phyloP scores from a whole-genome alignment of 2,888 invertebrate genomes.

The Thera britannica region DNA sequence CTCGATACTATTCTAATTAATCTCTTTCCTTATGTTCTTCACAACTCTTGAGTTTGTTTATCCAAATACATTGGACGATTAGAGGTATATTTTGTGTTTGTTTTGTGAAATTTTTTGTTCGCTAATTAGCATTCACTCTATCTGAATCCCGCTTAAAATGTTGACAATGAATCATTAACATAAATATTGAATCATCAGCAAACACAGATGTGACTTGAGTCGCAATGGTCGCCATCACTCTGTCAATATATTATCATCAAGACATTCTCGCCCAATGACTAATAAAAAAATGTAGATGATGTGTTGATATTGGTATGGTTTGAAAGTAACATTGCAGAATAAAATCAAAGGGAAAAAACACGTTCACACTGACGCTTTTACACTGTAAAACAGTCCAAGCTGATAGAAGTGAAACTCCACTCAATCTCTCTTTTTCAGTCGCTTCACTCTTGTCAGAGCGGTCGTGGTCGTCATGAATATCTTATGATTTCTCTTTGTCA shows the following conservation, averaged over 20 bases:
- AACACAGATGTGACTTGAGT: conserved; percentile 33
- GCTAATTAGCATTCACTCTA: neutral
- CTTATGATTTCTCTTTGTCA: too few relatives aligned
- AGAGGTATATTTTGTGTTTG: too few relatives aligned
- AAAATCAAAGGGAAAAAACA: neutral
- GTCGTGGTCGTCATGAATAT: too few relatives aligned
- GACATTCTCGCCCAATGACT: conserved; percentile 56
- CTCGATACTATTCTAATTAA: too few relatives aligned
- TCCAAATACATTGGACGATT: too few relatives aligned
- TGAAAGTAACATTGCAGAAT: conserved; percentile 2
- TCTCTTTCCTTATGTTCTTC: too few relatives aligned
- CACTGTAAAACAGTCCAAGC: too few relatives aligned
- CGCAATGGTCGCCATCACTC: conserved; percentile 38
- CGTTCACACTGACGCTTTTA: too few relatives aligned
- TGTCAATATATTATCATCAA: conserved; percentile 46
- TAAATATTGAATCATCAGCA: conserved; percentile 57
- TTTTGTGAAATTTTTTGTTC: too few relatives aligned
- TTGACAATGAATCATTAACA: conserved; percentile 60
- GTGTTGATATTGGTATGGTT: conserved; percentile 45
- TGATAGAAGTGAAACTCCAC: neutral
- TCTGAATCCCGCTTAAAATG: conserved; percentile 39
- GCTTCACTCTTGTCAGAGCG: too few relatives aligned
- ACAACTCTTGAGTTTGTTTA: too few relatives aligned
- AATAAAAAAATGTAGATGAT: too few relatives aligned
- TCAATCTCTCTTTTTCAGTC: neutral